Percentiles rank a stretch among this genome's conserved stretches.
phyloP scores from a whole-genome alignment of 2,797 vertebrate genomes.

The Cossypha caffra region DNA sequence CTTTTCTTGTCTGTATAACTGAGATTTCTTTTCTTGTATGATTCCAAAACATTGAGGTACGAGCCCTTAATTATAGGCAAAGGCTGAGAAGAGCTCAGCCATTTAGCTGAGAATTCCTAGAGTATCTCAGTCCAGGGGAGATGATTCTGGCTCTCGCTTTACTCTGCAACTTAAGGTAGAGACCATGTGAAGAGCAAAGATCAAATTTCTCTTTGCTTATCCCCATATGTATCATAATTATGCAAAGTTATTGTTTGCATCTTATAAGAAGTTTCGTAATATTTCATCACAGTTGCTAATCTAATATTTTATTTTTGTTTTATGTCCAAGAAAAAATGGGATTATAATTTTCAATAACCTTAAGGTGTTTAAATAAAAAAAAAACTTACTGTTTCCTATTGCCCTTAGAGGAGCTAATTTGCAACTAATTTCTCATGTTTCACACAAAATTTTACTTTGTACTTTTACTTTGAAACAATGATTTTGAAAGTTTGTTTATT shows the following conservation, averaged over 20 bases:
- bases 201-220: neutral
- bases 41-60: neutral
- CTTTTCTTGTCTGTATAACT: neutral
- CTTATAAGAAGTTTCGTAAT: neutral
- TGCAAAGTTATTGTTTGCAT: neutral
- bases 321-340: neutral
- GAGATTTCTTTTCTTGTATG: neutral
- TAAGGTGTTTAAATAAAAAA: neutral
- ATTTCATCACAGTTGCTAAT: neutral
- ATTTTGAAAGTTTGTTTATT: neutral
- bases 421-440: neutral
- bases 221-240: neutral
- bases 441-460: neutral
- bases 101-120: neutral
- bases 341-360: neutral
- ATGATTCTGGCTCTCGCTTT: neutral
- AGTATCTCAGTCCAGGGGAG: neutral
- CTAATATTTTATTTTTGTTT: neutral
- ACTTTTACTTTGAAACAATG: neutral
- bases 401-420: neutral
- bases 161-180: neutral
- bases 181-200: accelerated
- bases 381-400: neutral
- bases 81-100: neutral
- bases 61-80: neutral